Base-by-base conservation (phyloP, 2,888 invertebrate genomes). In the Drosophila subquinaria region DNA sequence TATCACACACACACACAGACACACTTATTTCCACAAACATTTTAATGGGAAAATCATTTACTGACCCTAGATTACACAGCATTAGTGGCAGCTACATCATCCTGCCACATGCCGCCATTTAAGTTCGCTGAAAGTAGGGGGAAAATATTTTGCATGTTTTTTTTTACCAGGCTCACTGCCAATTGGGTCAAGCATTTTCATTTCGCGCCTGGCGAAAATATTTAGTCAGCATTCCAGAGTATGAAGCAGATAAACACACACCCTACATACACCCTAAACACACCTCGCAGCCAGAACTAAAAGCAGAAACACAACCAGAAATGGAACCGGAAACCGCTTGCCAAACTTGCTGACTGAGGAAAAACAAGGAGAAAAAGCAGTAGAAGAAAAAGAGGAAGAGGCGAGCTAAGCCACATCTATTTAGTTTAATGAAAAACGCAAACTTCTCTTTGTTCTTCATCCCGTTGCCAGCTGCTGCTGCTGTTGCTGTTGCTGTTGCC, bases 141-240 rank as follows among this genome's bases (percentile, higher is more conserved):
- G 27, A 50, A 81, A 73, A 72, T 74, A 83, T 88, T 88, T 83
- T 68, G 69, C 87, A 83, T 89, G 87, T 81, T 86, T 73, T 81
- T 30, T 30, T 30, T 47, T 38, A 60, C 38, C 59, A 20, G 43
- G 52, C 76, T 53, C 36, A 45, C 51, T 76, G 81, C 65, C 87
- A 86, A 86, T 90, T 86, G 84, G 86, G 86, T 90, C 89, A 86
- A 90, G 87, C 70, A 76, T 79, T 79, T 79, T 71, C 82, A 83
- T 81, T 90, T 90, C 84, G 73, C 89, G 74, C 90, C 84, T 71
- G 69, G 52, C 57, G 69, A 72, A 73, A 73, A 73, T 69, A 71
- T 76, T 67, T 60, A 33, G 59, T 63, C 53, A 52, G 50, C 51
- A 8, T 36, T 30, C 9, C n/a, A 45, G 57, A 57, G 38, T 51